A percentile compares a stretch with the other conserved stretches of the same genome.
phyloP scores from a whole-genome alignment of 2,888 invertebrate genomes.

The Monoplex corrugatus region DNA sequence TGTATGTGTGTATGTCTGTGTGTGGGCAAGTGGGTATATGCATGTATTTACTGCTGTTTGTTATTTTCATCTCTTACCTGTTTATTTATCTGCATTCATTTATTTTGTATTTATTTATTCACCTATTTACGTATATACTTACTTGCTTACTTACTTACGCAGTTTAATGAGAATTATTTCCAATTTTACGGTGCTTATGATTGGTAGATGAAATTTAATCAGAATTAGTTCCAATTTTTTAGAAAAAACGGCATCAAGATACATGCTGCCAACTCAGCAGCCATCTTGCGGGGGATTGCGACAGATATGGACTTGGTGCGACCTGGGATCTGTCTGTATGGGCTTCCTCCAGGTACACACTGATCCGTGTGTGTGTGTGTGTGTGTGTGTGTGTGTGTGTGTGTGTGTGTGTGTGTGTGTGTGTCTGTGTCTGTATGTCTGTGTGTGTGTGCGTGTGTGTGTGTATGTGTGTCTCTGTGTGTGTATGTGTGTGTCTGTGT shows the following conservation, averaged over 20 bases:
- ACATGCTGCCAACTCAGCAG: constrained; percentile 71
- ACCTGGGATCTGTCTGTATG: constrained; percentile 71
- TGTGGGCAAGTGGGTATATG: too few relatives aligned
- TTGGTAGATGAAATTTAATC: not conserved
- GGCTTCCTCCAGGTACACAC: constrained; percentile 67
- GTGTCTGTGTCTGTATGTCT: not conserved
- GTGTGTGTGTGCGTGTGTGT: not conserved
- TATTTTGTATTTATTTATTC: too few relatives aligned
- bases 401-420: not conserved
- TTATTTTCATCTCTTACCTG: too few relatives aligned
- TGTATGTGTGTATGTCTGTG: too few relatives aligned
- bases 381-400: not conserved
- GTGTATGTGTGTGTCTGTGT: not conserved
- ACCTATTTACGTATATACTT: too few relatives aligned
- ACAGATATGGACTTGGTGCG: constrained; percentile 70
- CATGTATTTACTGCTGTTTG: too few relatives aligned
- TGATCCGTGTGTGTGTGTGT: too few relatives aligned
- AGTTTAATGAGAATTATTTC: too few relatives aligned
- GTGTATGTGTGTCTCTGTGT: too few relatives aligned
- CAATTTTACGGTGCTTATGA: not conserved
- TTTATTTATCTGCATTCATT: too few relatives aligned
- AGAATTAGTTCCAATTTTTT: constrained; percentile 26
- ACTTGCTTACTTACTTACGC: too few relatives aligned
- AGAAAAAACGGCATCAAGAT: constrained; percentile 62
- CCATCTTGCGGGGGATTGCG: constrained; percentile 65